Evolutionary conservation across 2,797 vertebrate genomes (phyloP).

Genomic region (Hyperoplus immaculatus): DNA sequence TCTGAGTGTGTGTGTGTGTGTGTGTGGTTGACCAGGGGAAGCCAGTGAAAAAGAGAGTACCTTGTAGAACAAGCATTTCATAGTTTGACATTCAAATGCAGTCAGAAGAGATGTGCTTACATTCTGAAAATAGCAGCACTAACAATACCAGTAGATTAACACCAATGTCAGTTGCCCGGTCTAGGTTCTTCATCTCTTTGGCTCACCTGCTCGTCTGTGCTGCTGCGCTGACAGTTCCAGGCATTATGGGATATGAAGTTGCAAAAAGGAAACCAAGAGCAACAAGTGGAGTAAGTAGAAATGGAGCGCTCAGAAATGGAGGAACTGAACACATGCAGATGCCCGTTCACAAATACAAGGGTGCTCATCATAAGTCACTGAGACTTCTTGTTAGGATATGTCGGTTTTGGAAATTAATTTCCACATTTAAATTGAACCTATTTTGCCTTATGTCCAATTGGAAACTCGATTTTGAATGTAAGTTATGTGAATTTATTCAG

Average conservation of each 20-base stretch:
- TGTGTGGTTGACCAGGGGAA: conserved; percentile 68
- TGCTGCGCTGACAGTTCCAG: background rate
- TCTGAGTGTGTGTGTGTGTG: conserved; percentile 25
- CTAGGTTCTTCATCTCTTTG: background rate
- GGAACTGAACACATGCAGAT: background rate
- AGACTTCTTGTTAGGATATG: conserved; percentile 24
- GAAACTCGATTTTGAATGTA: background rate
- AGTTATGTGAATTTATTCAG: background rate
- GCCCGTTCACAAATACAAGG: background rate
- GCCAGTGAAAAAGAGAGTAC: conserved; percentile 48
- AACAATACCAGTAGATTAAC: conserved; percentile 1
- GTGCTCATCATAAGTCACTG: background rate
- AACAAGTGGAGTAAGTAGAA: conserved; percentile 55
- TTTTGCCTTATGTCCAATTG: background rate
- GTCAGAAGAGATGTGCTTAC: background rate
- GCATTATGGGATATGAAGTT: conserved; percentile 39
- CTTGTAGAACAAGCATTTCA: background rate
- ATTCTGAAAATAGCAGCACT: conserved; percentile 9
- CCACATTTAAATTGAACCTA: background rate
- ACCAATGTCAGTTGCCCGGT: background rate
- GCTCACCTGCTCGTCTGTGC: background rate
- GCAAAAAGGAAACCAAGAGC: conserved; percentile 29
- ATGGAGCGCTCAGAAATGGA: background rate
- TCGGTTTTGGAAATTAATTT: background rate
- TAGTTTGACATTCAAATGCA: conserved; percentile 39